Conservation (phyloP, 2,113 vertebrate genomes). For the Dryoscopus gambensis region DNA sequence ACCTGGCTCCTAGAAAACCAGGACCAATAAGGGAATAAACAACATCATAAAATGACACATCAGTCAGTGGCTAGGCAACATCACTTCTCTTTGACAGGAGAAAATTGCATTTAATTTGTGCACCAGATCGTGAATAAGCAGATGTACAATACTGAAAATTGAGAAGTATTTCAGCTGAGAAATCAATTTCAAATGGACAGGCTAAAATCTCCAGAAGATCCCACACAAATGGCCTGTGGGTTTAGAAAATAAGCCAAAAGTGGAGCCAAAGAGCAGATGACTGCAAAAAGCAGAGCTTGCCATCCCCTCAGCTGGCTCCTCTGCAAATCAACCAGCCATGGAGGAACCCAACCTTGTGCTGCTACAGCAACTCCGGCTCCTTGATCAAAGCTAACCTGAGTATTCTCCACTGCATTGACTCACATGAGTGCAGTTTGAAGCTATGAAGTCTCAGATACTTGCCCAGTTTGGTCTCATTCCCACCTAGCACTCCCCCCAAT, state of each 20-base stretch:
- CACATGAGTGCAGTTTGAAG: background rate
- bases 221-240: background rate
- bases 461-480: background rate
- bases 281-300: background rate
- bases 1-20: background rate
- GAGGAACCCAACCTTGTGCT: background rate
- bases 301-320: background rate
- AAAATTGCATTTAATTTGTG: background rate
- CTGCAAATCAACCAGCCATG: background rate
- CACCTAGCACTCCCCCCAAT: rapidly evolving
- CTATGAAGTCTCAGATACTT: background rate
- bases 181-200: background rate
- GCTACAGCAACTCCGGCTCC: background rate
- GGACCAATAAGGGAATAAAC: background rate
- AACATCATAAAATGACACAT: background rate
- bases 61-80: background rate
- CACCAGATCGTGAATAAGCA: background rate
- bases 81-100: background rate
- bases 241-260: background rate
- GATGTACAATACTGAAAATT: background rate
- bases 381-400: background rate
- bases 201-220: background rate
- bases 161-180: background rate
- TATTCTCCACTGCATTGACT: background rate
- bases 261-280: background rate